These are phyloP conservation scores for Leptinotarsa undecemlineata DNA, from an alignment of 1,140 invertebrate genomes.

Conservation along the genomic window DNA sequence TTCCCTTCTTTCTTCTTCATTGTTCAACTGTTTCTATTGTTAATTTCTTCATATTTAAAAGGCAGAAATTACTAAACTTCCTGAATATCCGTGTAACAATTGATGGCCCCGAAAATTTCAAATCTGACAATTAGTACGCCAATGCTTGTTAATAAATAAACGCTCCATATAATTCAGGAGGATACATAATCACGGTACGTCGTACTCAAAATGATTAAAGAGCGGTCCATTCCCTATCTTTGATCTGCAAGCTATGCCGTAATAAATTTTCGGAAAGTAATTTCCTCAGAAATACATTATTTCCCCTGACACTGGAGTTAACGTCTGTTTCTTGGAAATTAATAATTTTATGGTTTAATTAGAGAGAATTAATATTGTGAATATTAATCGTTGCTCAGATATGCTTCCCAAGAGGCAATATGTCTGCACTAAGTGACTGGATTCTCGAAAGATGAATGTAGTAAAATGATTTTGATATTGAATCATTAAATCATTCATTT, in stretches of 20 bases:
- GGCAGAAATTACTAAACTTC: too few species aligned
- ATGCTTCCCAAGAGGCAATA: background rate
- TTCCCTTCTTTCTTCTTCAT: too few species aligned
- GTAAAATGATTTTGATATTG: too few species aligned
- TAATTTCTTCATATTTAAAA: too few species aligned
- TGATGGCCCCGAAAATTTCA: too few species aligned
- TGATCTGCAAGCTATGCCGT: background rate
- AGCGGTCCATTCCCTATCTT: background rate
- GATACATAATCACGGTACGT: background rate
- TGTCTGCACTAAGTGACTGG: background rate
- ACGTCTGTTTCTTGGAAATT: background rate
- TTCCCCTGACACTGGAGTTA: background rate
- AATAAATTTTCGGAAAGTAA: background rate
- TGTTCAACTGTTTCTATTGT: too few species aligned
- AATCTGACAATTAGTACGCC: background rate
- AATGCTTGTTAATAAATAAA: background rate
- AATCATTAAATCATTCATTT: too few species aligned
- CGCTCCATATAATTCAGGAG: background rate
- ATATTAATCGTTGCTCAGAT: background rate
- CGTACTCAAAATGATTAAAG: background rate
- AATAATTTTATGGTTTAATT: conserved; percentile 1
- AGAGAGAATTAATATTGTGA: background rate
- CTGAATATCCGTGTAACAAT: too few species aligned
- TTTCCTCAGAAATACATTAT: background rate
- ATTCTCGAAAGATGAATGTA: too few species aligned